Base-by-base conservation (phyloP, 2,888 invertebrate genomes). In the Megastigmus dorsalis region DNA sequence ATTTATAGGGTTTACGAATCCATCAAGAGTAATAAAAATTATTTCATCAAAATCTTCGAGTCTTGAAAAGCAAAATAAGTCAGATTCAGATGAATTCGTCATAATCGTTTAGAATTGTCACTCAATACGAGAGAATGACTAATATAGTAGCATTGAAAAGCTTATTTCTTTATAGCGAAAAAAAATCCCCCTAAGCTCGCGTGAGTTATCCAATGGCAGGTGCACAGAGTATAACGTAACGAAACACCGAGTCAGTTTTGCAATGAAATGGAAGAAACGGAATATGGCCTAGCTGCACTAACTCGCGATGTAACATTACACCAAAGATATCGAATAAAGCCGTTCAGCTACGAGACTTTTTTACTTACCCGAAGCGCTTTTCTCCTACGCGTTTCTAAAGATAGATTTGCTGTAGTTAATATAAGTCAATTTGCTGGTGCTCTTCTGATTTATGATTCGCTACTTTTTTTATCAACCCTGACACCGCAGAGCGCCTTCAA, bases 241-340 rank as follows among this genome's bases (percentile, higher is more conserved):
- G 63, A 73, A 78, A 81, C 65, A 82, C 78, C 71, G 48, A 36
- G 65, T 60, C 18, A 74, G 79, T 81, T 82, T 82, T 80, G 82
- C 80, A 82, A 82, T 77, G 78, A 73, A 82, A 80, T 76, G 74
- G 72, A 77, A 82, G 82, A 82, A 82, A 82, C 66, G 78, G 78
- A 79, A 82, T 82, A 82, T 78, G 79, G 30, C 62, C 72, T 69
- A 78, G 71, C 74, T 55, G 67, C 50, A n/a, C 60, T n/a, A n/a
- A n/a, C n/a, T 30, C 41, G 36, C 50, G 23, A 67, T 57, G 81
- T 82, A 82, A 82, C 75, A 65, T 70, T 76, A 82, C 75, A 79
- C 75, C 45, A 9, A 65, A 63, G 80, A 76, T 82, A 82, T 81
- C 81, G 76, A 78, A 82, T 82, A 77, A 79, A 82, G 80, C 79